These are phyloP conservation scores for Xiphias gladius DNA, from an alignment of 2,113 vertebrate species.

Conservation along the genomic window DNA sequence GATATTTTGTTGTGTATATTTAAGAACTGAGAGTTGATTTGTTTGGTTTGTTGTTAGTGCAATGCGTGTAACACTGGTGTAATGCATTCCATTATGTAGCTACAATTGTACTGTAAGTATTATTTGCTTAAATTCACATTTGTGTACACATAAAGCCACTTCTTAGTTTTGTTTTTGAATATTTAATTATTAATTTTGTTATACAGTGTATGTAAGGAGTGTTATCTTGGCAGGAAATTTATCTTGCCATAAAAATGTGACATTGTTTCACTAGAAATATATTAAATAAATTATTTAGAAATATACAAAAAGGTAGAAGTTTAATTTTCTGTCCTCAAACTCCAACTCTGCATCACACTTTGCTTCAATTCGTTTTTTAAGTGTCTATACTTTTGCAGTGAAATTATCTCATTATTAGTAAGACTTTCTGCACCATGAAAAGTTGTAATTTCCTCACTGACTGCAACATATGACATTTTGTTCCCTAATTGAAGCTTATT, in stretches of 20 bases:
- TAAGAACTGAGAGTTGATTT: slow-evolving; percentile 25
- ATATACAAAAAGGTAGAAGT: background rate
- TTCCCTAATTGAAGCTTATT: slow-evolving; percentile 14
- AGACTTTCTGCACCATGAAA: background rate
- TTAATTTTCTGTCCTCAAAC: background rate
- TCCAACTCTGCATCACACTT: background rate
- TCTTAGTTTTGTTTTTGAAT: slow-evolving; percentile 49
- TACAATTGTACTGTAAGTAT: slow-evolving; percentile 49
- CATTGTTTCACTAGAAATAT: slow-evolving; percentile 52
- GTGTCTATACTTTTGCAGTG: background rate
- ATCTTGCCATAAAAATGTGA: slow-evolving; percentile 26
- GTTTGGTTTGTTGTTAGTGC: slow-evolving; percentile 23
- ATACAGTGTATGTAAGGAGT: slow-evolving; percentile 46
- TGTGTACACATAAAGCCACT: slow-evolving; percentile 39
- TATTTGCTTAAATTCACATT: slow-evolving; percentile 28
- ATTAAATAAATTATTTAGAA: slow-evolving; percentile 72
- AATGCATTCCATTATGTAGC: slow-evolving; percentile 38
- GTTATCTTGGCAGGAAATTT: slow-evolving; percentile 26
- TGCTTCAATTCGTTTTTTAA: background rate
- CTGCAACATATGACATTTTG: background rate
- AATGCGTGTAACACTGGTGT: slow-evolving; percentile 47
- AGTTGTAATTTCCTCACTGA: background rate
- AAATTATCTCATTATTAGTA: background rate
- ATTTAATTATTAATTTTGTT: slow-evolving; percentile 42
- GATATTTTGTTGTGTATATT: slow-evolving; percentile 63